Conservation (phyloP, 2,797 vertebrate species). For the Astyanax mexicanus region DNA sequence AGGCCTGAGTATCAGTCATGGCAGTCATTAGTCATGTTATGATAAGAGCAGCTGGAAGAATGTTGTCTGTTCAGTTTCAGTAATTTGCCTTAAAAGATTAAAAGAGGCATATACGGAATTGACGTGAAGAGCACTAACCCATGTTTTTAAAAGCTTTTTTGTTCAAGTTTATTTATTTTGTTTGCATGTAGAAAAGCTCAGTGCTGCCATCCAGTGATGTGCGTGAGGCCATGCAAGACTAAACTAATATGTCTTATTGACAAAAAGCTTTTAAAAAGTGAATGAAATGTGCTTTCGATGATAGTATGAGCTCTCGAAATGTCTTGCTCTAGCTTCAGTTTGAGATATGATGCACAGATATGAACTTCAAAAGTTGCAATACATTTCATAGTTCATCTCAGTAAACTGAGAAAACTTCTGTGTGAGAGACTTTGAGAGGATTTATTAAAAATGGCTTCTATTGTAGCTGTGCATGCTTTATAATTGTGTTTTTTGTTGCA, state of each 20-base stretch:
- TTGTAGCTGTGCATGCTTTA: neutral
- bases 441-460: too few species aligned
- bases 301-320: neutral
- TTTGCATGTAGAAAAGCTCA: conserved; percentile 43
- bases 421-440: neutral
- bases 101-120: too few species aligned
- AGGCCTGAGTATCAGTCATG: neutral
- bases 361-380: neutral
- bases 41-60: neutral
- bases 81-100: neutral
- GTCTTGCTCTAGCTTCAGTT: neutral
- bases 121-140: too few species aligned
- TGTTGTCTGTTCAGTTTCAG: conserved; percentile 4
- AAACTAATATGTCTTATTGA: neutral
- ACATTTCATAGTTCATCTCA: neutral
- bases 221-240: neutral
- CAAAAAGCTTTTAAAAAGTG: neutral
- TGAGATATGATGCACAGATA: neutral
- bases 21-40: neutral
- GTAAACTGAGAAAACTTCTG: neutral
- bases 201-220: conserved; percentile 68
- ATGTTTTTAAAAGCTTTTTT: neutral
- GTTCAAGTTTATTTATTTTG: neutral
- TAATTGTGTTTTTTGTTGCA: neutral
- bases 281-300: neutral